phyloP scores from a whole-genome alignment of 2,113 vertebrate species.

The Marmota flaviventris region DNA sequence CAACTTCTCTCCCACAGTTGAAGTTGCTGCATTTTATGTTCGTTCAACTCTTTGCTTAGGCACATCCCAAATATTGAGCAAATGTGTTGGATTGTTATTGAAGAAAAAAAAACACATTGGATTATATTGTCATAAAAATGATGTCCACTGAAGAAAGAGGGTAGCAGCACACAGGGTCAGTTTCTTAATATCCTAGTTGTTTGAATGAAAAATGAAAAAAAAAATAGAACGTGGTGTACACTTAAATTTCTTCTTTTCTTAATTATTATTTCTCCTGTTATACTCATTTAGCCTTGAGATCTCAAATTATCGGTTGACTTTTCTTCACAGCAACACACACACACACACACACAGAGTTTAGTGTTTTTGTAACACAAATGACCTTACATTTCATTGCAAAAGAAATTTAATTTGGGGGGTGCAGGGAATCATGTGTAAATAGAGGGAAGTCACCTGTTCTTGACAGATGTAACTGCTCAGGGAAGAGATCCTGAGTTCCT shows the following conservation, averaged over 20 bases:
- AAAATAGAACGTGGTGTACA: not conserved
- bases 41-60: not conserved
- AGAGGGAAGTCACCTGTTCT: not conserved
- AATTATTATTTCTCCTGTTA: not conserved
- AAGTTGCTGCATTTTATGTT: not conserved
- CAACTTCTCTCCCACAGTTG: not conserved
- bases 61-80: not conserved
- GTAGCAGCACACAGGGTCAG: too few species aligned
- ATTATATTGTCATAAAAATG: not conserved
- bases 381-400: not conserved
- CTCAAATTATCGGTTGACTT: not conserved
- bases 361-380: not conserved
- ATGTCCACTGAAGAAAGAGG: not conserved
- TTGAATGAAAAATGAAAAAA: constrained; percentile 1
- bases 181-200: too few species aligned
- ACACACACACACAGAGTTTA: not conserved
- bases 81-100: not conserved
- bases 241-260: not conserved
- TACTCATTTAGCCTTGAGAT: not conserved
- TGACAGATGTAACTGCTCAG: not conserved
- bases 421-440: not conserved
- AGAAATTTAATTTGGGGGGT: not conserved
- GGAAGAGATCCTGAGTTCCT: not conserved
- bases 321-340: not conserved
- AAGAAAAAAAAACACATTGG: not conserved